phyloP scores from a whole-genome alignment of 2,113 vertebrate species.

The Prinia subflava region DNA sequence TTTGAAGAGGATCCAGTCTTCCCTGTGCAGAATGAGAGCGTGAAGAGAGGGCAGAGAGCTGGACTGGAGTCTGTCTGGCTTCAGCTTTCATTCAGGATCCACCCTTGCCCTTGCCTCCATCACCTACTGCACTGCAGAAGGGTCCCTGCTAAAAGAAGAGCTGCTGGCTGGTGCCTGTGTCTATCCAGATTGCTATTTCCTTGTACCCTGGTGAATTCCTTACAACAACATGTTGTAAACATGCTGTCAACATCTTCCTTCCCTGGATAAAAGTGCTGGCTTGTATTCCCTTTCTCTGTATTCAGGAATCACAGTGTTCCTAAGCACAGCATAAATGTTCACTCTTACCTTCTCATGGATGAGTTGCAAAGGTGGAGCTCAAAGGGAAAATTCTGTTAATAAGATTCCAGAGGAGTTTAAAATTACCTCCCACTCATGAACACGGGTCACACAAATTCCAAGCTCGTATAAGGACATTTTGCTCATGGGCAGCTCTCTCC shows the following conservation, averaged over 20 bases:
- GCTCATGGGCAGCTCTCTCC: not conserved
- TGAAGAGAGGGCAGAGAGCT: not conserved
- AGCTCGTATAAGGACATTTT: not conserved
- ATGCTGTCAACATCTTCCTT: conserved; percentile 68
- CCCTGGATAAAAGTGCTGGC: conserved; percentile 68
- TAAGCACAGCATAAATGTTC: not conserved
- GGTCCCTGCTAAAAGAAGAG: conserved; percentile 41
- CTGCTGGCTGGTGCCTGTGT: conserved; percentile 42
- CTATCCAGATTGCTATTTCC: conserved; percentile 70
- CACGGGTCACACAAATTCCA: not conserved
- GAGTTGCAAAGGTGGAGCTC: not conserved
- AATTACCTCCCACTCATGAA: not conserved
- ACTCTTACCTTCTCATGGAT: not conserved
- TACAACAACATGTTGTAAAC: conserved; percentile 53
- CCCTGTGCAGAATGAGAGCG: not conserved
- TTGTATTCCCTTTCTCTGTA: not conserved
- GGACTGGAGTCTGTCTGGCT: not conserved
- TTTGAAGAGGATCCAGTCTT: not conserved
- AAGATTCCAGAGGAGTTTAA: not conserved
- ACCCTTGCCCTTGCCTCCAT: conserved; percentile 61
- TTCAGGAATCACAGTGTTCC: not conserved
- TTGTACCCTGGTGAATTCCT: conserved; percentile 59
- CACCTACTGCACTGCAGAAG: conserved; percentile 20
- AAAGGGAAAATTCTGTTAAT: not conserved
- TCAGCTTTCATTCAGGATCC: conserved; percentile 49